Evolutionary conservation across 2,113 vertebrate species (phyloP).

Genomic region (Marmota monax): DNA sequence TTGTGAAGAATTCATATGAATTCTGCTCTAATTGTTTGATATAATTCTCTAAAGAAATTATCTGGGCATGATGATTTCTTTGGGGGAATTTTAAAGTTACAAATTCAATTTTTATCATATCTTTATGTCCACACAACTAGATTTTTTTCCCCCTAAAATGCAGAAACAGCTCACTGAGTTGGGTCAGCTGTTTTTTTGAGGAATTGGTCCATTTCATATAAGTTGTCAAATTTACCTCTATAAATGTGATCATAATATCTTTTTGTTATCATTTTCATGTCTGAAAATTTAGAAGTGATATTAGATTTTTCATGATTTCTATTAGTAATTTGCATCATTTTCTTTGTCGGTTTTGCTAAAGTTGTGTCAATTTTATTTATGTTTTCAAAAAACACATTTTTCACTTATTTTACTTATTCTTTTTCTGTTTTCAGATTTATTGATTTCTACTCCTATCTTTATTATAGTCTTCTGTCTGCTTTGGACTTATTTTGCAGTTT

Average conservation of each 20-base stretch:
- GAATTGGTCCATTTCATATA: neutral
- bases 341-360: neutral
- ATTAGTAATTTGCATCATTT: neutral
- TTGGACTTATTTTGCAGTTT: neutral
- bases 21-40: neutral
- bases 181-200: neutral
- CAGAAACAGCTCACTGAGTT: neutral
- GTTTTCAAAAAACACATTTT: neutral
- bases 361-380: too few relatives aligned
- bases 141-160: neutral
- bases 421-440: neutral
- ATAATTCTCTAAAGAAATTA: neutral
- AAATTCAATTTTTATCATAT: neutral
- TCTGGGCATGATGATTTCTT: neutral
- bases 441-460: neutral
- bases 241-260: neutral
- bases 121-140: neutral
- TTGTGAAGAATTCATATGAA: neutral
- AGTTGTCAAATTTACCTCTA: neutral
- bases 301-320: neutral
- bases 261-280: neutral
- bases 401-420: neutral
- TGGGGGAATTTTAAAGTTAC: neutral
- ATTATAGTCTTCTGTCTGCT: neutral
- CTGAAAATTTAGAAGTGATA: neutral